Evolutionary conservation across 2,888 invertebrate species (phyloP).

Genomic region (Anoncus sp.): DNA sequence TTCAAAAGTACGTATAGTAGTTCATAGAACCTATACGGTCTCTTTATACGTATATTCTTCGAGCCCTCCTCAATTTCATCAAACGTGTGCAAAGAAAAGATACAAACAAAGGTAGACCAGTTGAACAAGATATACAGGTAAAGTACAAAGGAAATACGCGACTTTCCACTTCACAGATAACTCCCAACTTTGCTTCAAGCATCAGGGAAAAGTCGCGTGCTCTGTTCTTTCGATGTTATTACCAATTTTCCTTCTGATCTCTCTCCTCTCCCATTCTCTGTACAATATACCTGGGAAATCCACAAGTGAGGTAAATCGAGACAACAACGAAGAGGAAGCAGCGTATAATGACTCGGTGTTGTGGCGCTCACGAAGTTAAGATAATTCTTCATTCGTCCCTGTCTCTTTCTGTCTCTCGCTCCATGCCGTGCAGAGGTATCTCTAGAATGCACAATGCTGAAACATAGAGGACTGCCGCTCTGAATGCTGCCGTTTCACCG

Average conservation of each 20-base stretch:
- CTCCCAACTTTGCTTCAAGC: constrained; percentile 31
- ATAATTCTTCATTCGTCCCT: constrained; percentile 54
- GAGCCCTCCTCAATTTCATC: constrained; percentile 46
- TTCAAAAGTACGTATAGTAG: no score
- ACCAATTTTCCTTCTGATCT: constrained; percentile 36
- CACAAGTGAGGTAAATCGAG: constrained; percentile 29
- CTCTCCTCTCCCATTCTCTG: constrained; percentile 3
- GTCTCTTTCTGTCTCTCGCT: not conserved
- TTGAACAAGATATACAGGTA: constrained; percentile 11
- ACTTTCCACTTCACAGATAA: constrained; percentile 46
- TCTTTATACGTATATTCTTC: constrained; percentile 10
- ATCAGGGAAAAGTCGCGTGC: constrained; percentile 36
- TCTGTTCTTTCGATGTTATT: constrained; percentile 11
- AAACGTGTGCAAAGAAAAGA: constrained; percentile 23
- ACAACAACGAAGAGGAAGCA: not conserved
- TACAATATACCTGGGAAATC: constrained; percentile 27
- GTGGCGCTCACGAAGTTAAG: constrained; percentile 45
- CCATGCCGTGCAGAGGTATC: not conserved
- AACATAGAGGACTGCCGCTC: constrained; percentile 23
- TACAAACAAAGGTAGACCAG: constrained; percentile 9
- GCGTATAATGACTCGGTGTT: constrained; percentile 47
- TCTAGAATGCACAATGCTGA: constrained; percentile 28
- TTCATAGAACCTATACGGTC: not conserved
- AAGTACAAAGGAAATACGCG: not conserved
- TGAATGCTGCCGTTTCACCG: constrained; percentile 23